phyloP scores from a whole-genome alignment of 2,113 vertebrate genomes.

The Carassius carassius region DNA sequence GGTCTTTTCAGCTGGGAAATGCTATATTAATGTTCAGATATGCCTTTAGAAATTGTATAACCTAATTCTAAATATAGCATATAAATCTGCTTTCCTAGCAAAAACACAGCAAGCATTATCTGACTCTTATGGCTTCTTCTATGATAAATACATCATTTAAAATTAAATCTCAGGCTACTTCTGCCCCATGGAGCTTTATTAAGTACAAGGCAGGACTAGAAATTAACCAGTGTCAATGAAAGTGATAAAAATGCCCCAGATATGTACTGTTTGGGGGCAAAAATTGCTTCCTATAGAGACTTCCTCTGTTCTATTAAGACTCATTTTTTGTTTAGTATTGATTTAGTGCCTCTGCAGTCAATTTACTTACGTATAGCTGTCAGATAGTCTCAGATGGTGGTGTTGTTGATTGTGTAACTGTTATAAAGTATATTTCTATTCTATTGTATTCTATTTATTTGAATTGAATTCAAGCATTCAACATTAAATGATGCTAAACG shows the following conservation, averaged over 20 bases:
- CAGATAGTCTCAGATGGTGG: background rate
- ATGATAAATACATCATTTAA: too few species aligned
- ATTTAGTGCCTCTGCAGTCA: background rate
- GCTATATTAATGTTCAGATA: background rate
- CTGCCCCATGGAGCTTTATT: background rate
- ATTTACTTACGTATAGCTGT: background rate
- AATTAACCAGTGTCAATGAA: slow-evolving; percentile 2
- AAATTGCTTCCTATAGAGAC: background rate
- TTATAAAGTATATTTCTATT: too few species aligned
- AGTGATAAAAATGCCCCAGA: background rate
- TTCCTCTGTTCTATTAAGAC: background rate
- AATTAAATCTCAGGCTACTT: slow-evolving; percentile 13
- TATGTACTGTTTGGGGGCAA: background rate
- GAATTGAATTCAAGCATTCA: background rate
- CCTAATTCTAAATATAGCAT: background rate
- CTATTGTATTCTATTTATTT: too few species aligned
- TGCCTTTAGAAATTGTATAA: background rate
- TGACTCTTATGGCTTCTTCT: background rate
- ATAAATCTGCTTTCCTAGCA: background rate
- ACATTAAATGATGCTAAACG: background rate
- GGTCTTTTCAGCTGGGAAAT: background rate
- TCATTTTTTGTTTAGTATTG: background rate
- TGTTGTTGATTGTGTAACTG: background rate
- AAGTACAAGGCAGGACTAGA: background rate
- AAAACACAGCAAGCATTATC: background rate